These are phyloP conservation scores for Drosophila trichaetosa DNA, from an alignment of 2,888 invertebrate species.

Conservation along the genomic window DNA sequence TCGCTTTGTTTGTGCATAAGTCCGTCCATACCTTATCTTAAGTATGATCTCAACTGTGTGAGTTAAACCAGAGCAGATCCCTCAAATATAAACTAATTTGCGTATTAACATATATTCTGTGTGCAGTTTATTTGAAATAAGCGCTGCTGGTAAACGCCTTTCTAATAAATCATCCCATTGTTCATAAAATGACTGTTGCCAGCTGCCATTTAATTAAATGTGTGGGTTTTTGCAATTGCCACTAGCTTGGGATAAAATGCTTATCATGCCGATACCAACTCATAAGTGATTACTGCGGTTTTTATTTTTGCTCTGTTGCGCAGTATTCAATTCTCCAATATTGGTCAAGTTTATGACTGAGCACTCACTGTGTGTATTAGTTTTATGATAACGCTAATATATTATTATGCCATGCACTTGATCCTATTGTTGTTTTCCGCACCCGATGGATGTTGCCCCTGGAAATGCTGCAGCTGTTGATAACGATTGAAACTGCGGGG, in stretches of 20 bases:
- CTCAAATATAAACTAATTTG: not conserved
- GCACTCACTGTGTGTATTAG: conserved; percentile 7
- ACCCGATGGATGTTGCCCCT: conserved; percentile 37
- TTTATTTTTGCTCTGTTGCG: conserved; percentile 5
- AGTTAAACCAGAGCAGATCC: not conserved
- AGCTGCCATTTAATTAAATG: conserved; percentile 21
- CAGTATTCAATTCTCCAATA: conserved; percentile 29
- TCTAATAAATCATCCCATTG: conserved; percentile 1
- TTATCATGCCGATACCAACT: conserved; percentile 34
- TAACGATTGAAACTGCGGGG: not conserved
- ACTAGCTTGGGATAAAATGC: conserved; percentile 13
- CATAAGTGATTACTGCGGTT: not conserved
- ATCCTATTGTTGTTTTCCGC: conserved; percentile 33
- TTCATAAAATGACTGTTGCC: conserved; percentile 2
- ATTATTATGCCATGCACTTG: conserved; percentile 19
- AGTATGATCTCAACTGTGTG: not conserved
- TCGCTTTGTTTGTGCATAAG: conserved; percentile 3
- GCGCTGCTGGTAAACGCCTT: not conserved
- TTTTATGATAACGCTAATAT: conserved; percentile 46
- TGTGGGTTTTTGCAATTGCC: conserved; percentile 14
- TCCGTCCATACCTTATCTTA: not conserved
- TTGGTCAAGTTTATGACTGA: conserved; percentile 68
- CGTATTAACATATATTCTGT: not conserved
- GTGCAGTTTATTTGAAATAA: conserved; percentile 20
- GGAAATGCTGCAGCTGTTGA: conserved; percentile 9